Conservation (phyloP, 2,888 invertebrate species). For the Drosophila helvetica region DNA sequence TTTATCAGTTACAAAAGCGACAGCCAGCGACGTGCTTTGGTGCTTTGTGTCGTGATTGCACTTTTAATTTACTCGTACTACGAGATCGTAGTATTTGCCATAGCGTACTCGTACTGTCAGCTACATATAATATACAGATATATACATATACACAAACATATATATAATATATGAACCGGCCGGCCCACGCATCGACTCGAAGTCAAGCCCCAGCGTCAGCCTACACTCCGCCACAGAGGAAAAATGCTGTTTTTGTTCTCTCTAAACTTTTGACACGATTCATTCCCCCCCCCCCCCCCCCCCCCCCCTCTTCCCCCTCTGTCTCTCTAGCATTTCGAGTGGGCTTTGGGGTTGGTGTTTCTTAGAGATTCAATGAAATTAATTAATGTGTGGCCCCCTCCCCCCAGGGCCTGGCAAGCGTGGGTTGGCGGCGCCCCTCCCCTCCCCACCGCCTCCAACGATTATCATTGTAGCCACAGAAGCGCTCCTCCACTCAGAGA, state of each 20-base stretch:
- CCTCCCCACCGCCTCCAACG: neutral
- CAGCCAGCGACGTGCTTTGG: slow-evolving; percentile 54
- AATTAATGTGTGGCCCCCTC: slow-evolving; percentile 57
- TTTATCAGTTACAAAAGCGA: slow-evolving; percentile 72
- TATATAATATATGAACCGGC: slow-evolving; percentile 58
- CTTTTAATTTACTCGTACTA: slow-evolving; percentile 74
- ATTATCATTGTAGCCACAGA: slow-evolving; percentile 23
- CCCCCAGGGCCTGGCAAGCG: slow-evolving; percentile 41
- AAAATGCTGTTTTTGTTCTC: neutral
- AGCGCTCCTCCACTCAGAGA: slow-evolving; percentile 5
- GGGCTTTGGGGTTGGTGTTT: slow-evolving; percentile 15
- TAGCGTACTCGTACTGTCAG: slow-evolving; percentile 3
- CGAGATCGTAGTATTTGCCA: slow-evolving; percentile 10
- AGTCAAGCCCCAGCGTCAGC: slow-evolving; percentile 10
- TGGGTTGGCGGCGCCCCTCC: slow-evolving; percentile 52
- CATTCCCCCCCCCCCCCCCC: neutral
- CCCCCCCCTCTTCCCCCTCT: neutral
- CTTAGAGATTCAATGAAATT: slow-evolving; percentile 70
- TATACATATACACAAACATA: slow-evolving; percentile 5
- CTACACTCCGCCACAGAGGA: slow-evolving; percentile 19
- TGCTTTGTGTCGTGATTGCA: slow-evolving; percentile 72
- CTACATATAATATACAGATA: neutral
- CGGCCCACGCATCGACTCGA: slow-evolving; percentile 68
- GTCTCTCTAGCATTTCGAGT: neutral
- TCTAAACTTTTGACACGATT: slow-evolving; percentile 3